A percentile compares a stretch with the other conserved stretches of the same genome.
phyloP scores from a whole-genome alignment of 2,888 invertebrate genomes.

The Boloria euphrosyne region DNA sequence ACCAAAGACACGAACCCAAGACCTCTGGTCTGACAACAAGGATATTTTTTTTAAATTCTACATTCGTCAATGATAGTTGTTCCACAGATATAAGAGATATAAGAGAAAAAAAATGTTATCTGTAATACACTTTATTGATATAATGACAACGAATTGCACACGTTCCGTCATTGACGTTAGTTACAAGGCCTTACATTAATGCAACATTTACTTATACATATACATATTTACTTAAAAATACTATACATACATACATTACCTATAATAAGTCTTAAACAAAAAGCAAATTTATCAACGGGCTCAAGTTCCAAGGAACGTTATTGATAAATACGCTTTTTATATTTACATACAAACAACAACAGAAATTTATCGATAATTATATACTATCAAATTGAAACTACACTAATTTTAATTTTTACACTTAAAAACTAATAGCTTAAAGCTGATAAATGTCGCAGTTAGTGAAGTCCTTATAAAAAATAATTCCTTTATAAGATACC shows the following conservation, averaged over 20 bases:
- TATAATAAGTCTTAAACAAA: conserved; percentile 47
- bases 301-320: conserved; percentile 65
- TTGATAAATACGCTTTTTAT: conserved; percentile 67
- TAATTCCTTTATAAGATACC: conserved; percentile 4
- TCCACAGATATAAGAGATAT: background rate
- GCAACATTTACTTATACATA: conserved; percentile 24
- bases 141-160: conserved; percentile 70
- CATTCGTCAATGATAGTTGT: background rate
- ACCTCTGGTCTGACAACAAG: no score
- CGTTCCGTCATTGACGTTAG: conserved; percentile 60
- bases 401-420: conserved; percentile 13
- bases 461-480: background rate
- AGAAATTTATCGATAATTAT: background rate
- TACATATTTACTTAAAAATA: conserved; percentile 46
- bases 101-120: conserved; percentile 17
- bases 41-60: no score
- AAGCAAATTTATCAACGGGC: conserved; percentile 75
- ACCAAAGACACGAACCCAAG: no score
- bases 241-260: conserved; percentile 34
- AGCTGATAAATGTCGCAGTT: conserved; percentile 9
- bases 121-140: conserved; percentile 61
- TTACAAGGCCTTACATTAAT: conserved; percentile 53
- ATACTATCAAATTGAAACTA: background rate
- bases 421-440: conserved; percentile 16
- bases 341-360: conserved; percentile 27